These are phyloP conservation scores for Limnephilus rhombicus DNA, from an alignment of 2,888 invertebrate species.

Conservation along the genomic window DNA sequence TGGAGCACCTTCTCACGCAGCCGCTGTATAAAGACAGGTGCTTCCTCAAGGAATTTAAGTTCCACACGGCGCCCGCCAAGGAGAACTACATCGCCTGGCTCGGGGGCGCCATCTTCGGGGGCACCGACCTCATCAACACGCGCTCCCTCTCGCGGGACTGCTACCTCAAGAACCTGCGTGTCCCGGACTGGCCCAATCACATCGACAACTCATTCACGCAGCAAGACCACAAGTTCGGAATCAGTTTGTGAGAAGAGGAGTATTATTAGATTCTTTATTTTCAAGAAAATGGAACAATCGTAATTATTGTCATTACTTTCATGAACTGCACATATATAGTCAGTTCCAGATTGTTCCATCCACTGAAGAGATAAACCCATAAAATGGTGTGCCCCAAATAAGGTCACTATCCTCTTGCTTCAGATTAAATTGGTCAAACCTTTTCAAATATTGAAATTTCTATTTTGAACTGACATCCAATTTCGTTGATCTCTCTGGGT, in stretches of 20 bases:
- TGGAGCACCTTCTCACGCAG: constrained; percentile 81
- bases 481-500: no score
- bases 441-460: no score
- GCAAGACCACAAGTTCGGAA: constrained; percentile 69
- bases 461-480: no score
- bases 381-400: no score
- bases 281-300: not conserved
- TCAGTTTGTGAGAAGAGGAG: constrained; percentile 52
- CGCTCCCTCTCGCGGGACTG: constrained; percentile 86
- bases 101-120: constrained; percentile 83
- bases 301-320: not conserved
- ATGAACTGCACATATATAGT: not conserved
- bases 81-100: constrained; percentile 92
- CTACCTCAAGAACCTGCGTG: constrained; percentile 82
- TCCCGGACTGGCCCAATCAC: constrained; percentile 91
- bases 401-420: no score
- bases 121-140: constrained; percentile 84
- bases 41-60: constrained; percentile 83
- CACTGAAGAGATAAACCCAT: no score
- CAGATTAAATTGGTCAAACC: no score
- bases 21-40: constrained; percentile 81
- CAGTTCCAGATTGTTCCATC: not conserved
- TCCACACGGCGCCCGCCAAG: constrained; percentile 88
- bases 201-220: constrained; percentile 77
- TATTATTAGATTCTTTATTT: constrained; percentile 11